Evolutionary conservation across 2,888 invertebrate genomes (phyloP).

Genomic region (Plebejus argus): DNA sequence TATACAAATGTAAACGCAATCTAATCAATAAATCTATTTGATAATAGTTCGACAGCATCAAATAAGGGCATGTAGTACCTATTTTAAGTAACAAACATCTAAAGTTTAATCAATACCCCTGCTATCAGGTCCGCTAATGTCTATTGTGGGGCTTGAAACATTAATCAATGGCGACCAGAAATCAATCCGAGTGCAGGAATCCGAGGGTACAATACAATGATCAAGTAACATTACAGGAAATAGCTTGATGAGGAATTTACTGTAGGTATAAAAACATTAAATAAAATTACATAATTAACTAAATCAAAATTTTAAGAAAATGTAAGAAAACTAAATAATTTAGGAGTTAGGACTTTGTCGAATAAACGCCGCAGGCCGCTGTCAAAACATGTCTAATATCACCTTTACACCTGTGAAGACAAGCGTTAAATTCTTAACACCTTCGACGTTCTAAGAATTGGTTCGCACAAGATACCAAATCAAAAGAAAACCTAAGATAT

Average conservation of each 20-base stretch:
- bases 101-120: constrained; percentile 14
- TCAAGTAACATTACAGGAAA: neutral
- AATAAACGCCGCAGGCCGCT: neutral
- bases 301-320: no score
- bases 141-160: constrained; percentile 17
- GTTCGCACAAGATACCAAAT: neutral
- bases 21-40: neutral
- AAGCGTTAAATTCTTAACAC: constrained; percentile 20
- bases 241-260: neutral
- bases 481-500: neutral
- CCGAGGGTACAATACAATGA: constrained; percentile 9
- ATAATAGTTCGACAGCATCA: neutral
- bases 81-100: constrained; percentile 3
- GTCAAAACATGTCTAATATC: neutral
- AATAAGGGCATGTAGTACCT: neutral
- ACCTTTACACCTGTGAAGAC: neutral
- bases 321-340: no score
- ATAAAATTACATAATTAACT: neutral
- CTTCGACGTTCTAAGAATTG: neutral
- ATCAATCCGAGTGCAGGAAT: constrained; percentile 24
- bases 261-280: neutral
- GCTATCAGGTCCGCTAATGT: constrained; percentile 17
- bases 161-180: constrained; percentile 13
- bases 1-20: neutral
- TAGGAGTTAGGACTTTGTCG: no score